Evolutionary conservation across 2,888 invertebrate genomes (phyloP).

Genomic region (Eueremaeus valkanovi): DNA sequence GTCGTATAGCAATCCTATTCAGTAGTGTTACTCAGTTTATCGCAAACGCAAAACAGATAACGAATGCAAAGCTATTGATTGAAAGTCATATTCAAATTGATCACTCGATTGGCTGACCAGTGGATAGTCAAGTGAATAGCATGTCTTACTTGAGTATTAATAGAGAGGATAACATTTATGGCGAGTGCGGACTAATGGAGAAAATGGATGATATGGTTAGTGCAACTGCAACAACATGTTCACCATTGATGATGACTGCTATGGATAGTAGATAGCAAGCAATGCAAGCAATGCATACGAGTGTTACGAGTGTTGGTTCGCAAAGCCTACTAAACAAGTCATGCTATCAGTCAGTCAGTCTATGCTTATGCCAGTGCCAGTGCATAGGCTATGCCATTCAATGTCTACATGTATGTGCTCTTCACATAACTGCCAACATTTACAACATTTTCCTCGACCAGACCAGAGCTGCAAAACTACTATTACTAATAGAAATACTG

Average conservation of each 20-base stretch:
- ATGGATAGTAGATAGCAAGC: background rate
- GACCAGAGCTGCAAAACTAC: slow-evolving; percentile 23
- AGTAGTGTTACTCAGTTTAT: background rate
- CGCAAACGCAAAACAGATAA: background rate
- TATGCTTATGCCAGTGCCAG: background rate
- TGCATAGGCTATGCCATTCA: no score
- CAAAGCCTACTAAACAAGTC: slow-evolving; percentile 27
- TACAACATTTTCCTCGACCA: background rate
- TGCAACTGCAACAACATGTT: slow-evolving; percentile 21
- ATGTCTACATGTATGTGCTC: background rate
- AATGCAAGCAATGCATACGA: background rate
- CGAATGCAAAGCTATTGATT: background rate
- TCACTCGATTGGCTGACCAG: background rate
- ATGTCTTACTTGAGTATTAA: slow-evolving; percentile 23
- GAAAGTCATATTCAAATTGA: background rate
- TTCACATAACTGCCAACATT: slow-evolving; percentile 11
- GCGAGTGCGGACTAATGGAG: background rate
- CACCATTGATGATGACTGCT: slow-evolving; percentile 26
- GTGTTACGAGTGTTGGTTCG: no score
- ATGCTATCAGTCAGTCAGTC: no score
- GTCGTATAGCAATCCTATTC: background rate
- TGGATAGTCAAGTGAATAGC: background rate
- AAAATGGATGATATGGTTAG: slow-evolving; percentile 28
- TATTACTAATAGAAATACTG: background rate
- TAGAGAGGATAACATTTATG: slow-evolving; percentile 1